Evolutionary conservation across 2,888 invertebrate species (phyloP).

Genomic region (Ariolimax columbianus): DNA sequence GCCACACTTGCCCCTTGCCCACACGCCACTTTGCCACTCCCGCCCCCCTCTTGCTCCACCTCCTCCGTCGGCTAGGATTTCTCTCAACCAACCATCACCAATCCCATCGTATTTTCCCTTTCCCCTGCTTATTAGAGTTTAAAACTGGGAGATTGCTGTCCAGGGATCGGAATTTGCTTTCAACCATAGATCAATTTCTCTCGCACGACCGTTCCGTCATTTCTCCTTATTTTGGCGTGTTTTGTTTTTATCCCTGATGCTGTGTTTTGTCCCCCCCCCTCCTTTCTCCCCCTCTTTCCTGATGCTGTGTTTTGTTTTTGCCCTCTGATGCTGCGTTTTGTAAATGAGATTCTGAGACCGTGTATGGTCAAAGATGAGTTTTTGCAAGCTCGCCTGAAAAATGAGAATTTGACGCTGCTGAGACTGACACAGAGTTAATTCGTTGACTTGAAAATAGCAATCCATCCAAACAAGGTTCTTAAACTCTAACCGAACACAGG

Average conservation of each 20-base stretch:
- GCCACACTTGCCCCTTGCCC: not conserved
- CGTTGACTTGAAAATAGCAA: too few relatives aligned
- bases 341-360: not conserved
- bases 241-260: not conserved
- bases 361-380: not conserved
- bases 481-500: too few relatives aligned
- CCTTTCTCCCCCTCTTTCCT: not conserved
- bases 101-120: not conserved
- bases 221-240: not conserved
- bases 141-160: not conserved
- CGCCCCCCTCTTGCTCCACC: not conserved
- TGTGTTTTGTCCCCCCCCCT: not conserved
- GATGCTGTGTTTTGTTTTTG: not conserved
- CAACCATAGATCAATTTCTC: constrained; percentile 11
- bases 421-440: not conserved
- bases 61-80: not conserved
- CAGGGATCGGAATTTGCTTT: constrained; percentile 5
- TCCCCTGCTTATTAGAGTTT: not conserved
- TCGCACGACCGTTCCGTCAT: not conserved
- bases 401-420: not conserved
- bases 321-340: not conserved
- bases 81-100: not conserved
- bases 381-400: not conserved
- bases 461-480: too few relatives aligned
- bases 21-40: not conserved